phyloP scores from a whole-genome alignment of 2,888 invertebrate species.

The Acanthococcus lagerstroemiae region DNA sequence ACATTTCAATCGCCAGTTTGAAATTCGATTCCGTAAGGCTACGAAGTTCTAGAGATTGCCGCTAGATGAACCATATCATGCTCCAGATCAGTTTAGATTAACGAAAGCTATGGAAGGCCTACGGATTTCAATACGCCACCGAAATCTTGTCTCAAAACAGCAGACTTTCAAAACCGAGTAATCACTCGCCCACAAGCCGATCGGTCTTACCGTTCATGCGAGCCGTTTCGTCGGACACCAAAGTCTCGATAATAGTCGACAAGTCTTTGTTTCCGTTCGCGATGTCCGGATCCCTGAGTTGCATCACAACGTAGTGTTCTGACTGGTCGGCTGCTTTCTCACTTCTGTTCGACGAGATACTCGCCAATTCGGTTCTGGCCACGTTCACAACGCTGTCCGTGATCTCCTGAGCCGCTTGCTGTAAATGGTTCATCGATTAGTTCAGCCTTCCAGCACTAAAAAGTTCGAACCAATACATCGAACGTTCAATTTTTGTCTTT shows the following conservation, averaged over 20 bases:
- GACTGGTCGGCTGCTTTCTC: constrained; percentile 18
- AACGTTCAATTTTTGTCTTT: no score
- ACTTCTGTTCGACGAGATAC: constrained; percentile 13
- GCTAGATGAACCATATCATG: background rate
- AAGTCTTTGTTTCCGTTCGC: constrained; percentile 47
- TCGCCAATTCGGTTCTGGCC: constrained; percentile 42
- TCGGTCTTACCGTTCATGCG: constrained; percentile 25
- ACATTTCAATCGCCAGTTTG: no score
- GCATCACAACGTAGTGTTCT: constrained; percentile 27
- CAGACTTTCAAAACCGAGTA: no score
- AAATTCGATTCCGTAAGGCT: no score
- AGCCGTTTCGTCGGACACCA: constrained; percentile 48
- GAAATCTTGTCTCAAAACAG: no score
- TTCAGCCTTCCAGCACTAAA: background rate
- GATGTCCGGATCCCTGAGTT: constrained; percentile 18
- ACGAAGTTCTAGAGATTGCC: background rate
- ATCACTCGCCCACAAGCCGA: background rate
- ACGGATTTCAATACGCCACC: no score
- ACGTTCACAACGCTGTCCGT: constrained; percentile 68
- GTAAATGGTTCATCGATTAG: constrained; percentile 32
- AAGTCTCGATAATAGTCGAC: constrained; percentile 75
- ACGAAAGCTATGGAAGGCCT: no score
- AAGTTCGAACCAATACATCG: background rate
- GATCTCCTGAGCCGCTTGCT: constrained; percentile 78
- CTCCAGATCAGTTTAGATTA: no score